Conservation (phyloP, 2,888 invertebrate genomes). For the Chrysodeixis includens region DNA sequence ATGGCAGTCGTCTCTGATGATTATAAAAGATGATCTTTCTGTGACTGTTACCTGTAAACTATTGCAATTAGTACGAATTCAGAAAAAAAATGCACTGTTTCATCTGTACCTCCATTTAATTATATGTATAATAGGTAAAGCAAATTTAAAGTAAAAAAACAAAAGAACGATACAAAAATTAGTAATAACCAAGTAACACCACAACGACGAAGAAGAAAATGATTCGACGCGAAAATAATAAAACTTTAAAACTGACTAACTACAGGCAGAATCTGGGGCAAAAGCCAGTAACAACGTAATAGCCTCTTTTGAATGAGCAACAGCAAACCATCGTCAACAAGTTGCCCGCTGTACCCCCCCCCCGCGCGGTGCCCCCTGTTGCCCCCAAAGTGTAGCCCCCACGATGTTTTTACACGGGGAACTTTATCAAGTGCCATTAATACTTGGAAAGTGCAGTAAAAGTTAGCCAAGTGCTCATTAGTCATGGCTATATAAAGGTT, state of each 20-base stretch:
- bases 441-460: slow-evolving; percentile 79
- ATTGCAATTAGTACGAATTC: no score
- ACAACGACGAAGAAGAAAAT: neutral
- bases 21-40: no score
- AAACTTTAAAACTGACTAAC: slow-evolving; percentile 14
- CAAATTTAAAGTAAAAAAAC: no score
- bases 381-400: no score
- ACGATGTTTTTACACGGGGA: slow-evolving; percentile 69
- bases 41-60: no score
- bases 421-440: slow-evolving; percentile 78
- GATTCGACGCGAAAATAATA: neutral
- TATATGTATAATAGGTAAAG: no score
- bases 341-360: slow-evolving; percentile 50
- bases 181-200: no score
- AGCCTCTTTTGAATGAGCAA: slow-evolving; percentile 58
- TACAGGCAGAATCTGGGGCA: slow-evolving; percentile 11
- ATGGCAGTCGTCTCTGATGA: no score
- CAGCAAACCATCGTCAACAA: slow-evolving; percentile 36
- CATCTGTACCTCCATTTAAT: no score
- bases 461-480: slow-evolving; percentile 74
- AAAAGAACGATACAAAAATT: no score
- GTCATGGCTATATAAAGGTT: slow-evolving; percentile 65
- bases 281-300: slow-evolving; percentile 55
- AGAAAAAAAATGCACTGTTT: no score
- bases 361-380: no score